A percentile compares a stretch with the other conserved stretches of the same genome.
Evolutionary conservation across 2,888 invertebrate genomes (phyloP).

Genomic region (Ochropacha duplaris): DNA sequence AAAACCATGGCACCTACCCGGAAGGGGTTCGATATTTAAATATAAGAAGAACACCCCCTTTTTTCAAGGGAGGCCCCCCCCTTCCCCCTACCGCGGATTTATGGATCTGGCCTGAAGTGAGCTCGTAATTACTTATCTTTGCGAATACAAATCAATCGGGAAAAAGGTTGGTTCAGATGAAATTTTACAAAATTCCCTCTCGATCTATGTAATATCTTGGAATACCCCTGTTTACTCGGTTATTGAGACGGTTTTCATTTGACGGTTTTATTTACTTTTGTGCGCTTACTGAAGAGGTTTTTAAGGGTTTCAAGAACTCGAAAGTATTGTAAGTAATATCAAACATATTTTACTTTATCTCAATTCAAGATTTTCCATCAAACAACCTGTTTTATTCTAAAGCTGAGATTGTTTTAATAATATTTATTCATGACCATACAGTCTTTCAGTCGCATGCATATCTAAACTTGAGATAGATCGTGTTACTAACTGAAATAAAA

Average conservation of each 20-base stretch:
- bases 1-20: conserved; percentile 83
- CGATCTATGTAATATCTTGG: conserved; percentile 18
- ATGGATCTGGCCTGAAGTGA: conserved; percentile 79
- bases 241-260: conserved; percentile 10
- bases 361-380: no score
- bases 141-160: conserved; percentile 80
- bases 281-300: neutral
- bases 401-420: no score
- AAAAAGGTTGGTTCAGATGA: conserved; percentile 41
- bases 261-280: conserved; percentile 3
- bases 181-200: conserved; percentile 28
- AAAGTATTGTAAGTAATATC: no score
- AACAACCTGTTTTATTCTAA: no score
- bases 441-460: no score
- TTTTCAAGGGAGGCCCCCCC: conserved; percentile 65
- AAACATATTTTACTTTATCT: no score
- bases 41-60: conserved; percentile 82
- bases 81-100: conserved; percentile 70
- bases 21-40: conserved; percentile 83
- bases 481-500: no score
- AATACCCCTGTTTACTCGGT: conserved; percentile 13
- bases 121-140: conserved; percentile 81
- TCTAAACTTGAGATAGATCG: no score
- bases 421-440: no score
- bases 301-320: neutral